Percentiles rank a stretch among this genome's conserved stretches.
Evolutionary conservation across 2,888 invertebrate genomes (phyloP).

Genomic region (Schizaphis graminum): DNA sequence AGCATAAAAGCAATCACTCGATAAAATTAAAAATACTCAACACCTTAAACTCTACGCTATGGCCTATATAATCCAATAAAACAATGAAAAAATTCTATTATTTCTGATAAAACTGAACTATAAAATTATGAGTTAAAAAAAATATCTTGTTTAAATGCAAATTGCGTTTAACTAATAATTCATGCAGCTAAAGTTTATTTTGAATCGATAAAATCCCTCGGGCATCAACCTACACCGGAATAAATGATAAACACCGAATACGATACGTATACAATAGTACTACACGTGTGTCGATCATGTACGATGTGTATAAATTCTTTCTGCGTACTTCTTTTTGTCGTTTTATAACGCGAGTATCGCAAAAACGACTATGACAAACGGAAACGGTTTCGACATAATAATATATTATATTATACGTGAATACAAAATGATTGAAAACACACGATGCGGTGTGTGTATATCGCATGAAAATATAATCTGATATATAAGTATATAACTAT

Average conservation of each 20-base stretch:
- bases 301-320: neutral
- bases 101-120: neutral
- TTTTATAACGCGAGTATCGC: neutral
- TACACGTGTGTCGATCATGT: neutral
- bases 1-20: neutral
- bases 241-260: neutral
- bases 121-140: neutral
- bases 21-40: neutral
- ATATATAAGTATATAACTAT: neutral
- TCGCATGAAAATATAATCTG: neutral
- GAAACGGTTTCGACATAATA: slow-evolving; percentile 1
- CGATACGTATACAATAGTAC: neutral
- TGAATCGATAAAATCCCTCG: neutral
- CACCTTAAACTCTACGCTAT: neutral
- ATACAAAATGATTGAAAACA: slow-evolving; percentile 7
- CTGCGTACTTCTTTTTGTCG: neutral
- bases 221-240: neutral
- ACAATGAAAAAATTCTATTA: neutral
- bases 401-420: neutral
- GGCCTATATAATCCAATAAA: neutral
- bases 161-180: neutral
- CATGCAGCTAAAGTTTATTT: neutral
- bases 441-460: neutral
- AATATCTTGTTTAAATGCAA: neutral
- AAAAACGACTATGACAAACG: neutral